Conservation (phyloP, 2,113 vertebrate species). For the Corythoichthys intestinalis region DNA sequence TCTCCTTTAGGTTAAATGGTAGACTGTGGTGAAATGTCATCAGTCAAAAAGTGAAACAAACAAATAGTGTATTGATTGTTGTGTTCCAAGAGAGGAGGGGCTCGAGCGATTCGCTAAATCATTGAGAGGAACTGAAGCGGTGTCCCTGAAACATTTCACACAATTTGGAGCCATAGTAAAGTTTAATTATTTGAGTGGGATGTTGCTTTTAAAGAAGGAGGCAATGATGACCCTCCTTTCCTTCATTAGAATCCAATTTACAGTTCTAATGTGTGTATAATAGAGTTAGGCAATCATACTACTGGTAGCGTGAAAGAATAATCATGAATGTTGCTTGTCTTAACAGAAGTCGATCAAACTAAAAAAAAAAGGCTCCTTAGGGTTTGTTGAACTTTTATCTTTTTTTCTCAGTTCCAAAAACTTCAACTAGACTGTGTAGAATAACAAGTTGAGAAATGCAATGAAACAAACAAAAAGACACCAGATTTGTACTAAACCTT, state of each 20-base stretch:
- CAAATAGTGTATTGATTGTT: conserved; percentile 35
- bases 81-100: conserved; percentile 10
- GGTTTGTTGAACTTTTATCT: not conserved
- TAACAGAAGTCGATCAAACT: not conserved
- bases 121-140: conserved; percentile 5
- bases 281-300: not conserved
- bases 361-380: not conserved
- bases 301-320: not conserved
- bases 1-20: conserved; percentile 9
- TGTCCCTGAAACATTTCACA: conserved; percentile 10
- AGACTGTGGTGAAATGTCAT: conserved; percentile 13
- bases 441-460: not conserved
- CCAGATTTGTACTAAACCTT: not conserved
- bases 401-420: not conserved
- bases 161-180: conserved; percentile 15
- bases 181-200: conserved; percentile 40
- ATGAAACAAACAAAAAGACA: not conserved
- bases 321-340: not conserved
- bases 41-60: conserved; percentile 21
- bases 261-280: not conserved
- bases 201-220: conserved; percentile 32
- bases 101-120: conserved; percentile 14
- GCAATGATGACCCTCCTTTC: conserved; percentile 17
- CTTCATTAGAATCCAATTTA: conserved; percentile 26
- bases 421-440: not conserved